Percentiles rank a stretch among this genome's conserved stretches.
These are phyloP conservation scores for Ceratoteleas bidentatus DNA, from an alignment of 1,140 invertebrate species.

Conservation along the genomic window DNA sequence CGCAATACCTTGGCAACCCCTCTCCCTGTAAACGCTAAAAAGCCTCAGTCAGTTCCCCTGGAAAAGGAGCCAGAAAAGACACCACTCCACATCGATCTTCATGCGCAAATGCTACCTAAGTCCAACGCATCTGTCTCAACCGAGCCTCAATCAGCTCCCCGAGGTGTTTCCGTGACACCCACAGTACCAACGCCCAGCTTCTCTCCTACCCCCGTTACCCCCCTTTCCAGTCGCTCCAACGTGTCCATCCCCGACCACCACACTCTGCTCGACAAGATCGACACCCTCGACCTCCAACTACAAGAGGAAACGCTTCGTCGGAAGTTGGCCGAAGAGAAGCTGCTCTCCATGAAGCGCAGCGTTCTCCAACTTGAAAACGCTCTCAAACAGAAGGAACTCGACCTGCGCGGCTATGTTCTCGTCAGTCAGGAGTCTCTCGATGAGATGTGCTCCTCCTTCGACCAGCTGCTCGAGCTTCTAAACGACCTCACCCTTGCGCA, in stretches of 20 bases:
- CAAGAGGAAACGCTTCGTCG: constrained; percentile 69
- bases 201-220: too few species aligned
- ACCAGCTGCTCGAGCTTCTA: constrained; percentile 72
- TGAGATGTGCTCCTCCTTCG: constrained; percentile 73
- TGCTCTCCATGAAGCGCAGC: constrained; percentile 66
- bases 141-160: constrained; percentile 1
- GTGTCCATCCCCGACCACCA: constrained; percentile 3
- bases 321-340: constrained; percentile 70
- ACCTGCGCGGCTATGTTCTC: constrained; percentile 71
- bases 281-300: constrained; percentile 23
- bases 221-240: too few species aligned
- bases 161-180: not conserved
- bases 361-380: constrained; percentile 69
- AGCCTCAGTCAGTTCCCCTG: too few species aligned
- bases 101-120: constrained; percentile 65
- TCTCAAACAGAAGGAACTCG: constrained; percentile 69
- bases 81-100: constrained; percentile 72
- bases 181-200: too few species aligned
- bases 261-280: constrained; percentile 20
- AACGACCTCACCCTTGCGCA: constrained; percentile 51
- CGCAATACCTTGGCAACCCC: too few species aligned
- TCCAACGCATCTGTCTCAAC: constrained; percentile 10
- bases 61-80: constrained; percentile 34
- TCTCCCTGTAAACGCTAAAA: too few species aligned
- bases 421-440: constrained; percentile 74